Percentiles rank a stretch among this genome's conserved stretches.
Evolutionary conservation across 1,140 invertebrate genomes (phyloP).

Genomic region (Goniozus legneri): DNA sequence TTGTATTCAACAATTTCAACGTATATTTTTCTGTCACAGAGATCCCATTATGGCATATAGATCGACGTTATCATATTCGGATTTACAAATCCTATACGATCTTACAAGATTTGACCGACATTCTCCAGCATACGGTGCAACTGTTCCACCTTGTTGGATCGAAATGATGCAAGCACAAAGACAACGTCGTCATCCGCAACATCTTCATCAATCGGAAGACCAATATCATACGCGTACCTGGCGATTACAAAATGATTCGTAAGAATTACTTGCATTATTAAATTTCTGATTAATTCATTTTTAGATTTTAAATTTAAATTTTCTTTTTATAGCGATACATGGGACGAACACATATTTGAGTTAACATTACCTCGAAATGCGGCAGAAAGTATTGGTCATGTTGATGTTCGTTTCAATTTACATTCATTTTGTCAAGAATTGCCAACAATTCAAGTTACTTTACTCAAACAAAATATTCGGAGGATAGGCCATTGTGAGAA

Average conservation of each 20-base stretch:
- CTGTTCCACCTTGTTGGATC: constrained; percentile 89
- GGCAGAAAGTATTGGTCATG: constrained; percentile 72
- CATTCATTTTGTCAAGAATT: constrained; percentile 65
- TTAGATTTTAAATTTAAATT: constrained; percentile 14
- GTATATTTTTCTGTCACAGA: constrained; percentile 29
- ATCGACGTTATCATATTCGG: constrained; percentile 53
- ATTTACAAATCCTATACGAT: constrained; percentile 60
- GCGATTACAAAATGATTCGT: constrained; percentile 81
- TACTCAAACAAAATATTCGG: constrained; percentile 77
- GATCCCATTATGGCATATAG: constrained; percentile 58
- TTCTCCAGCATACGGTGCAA: constrained; percentile 71
- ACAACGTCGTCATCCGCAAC: constrained; percentile 77
- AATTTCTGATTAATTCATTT: not conserved
- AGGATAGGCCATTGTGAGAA: constrained; percentile 62
- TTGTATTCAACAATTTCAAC: not conserved
- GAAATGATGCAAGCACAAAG: constrained; percentile 88
- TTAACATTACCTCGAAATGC: constrained; percentile 72
- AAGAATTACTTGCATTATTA: constrained; percentile 32
- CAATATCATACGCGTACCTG: constrained; percentile 79
- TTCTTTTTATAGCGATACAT: constrained; percentile 62
- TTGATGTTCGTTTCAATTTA: constrained; percentile 82
- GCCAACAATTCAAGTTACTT: constrained; percentile 70
- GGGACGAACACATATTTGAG: constrained; percentile 90
- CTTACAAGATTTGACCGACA: constrained; percentile 65
- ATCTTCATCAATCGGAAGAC: constrained; percentile 71